phyloP scores from a whole-genome alignment of 2,797 vertebrate species.

The Gymnopithys bicolor region DNA sequence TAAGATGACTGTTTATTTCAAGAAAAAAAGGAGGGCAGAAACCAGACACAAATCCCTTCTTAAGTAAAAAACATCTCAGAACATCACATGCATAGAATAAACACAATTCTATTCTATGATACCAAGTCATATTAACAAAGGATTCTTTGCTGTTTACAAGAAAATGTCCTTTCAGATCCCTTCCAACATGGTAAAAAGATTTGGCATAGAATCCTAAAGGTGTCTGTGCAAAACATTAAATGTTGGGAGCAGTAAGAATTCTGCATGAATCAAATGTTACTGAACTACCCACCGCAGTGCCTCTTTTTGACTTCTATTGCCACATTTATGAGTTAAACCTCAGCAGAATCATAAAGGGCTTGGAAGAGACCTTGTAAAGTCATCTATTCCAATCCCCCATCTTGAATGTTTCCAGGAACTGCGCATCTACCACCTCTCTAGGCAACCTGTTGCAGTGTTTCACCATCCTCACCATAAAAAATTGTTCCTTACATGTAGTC shows the following conservation, averaged over 20 bases:
- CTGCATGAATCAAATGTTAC: neutral
- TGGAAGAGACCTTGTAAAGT: neutral
- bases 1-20: neutral
- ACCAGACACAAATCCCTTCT: neutral
- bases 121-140: neutral
- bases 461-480: accelerated
- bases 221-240: neutral
- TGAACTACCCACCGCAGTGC: neutral
- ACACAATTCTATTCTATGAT: neutral
- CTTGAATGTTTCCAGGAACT: neutral
- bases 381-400: neutral
- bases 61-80: neutral
- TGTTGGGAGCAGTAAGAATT: neutral
- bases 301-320: neutral
- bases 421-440: neutral
- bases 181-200: neutral
- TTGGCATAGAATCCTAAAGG: neutral
- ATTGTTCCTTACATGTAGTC: neutral
- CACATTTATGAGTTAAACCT: neutral
- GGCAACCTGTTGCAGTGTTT: neutral
- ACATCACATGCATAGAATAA: neutral
- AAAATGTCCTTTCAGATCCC: neutral
- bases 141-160: neutral
- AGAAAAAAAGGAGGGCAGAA: neutral
- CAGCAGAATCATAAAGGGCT: neutral